Evolutionary conservation across 2,888 invertebrate species (phyloP).

Genomic region (Carabus problematicus): DNA sequence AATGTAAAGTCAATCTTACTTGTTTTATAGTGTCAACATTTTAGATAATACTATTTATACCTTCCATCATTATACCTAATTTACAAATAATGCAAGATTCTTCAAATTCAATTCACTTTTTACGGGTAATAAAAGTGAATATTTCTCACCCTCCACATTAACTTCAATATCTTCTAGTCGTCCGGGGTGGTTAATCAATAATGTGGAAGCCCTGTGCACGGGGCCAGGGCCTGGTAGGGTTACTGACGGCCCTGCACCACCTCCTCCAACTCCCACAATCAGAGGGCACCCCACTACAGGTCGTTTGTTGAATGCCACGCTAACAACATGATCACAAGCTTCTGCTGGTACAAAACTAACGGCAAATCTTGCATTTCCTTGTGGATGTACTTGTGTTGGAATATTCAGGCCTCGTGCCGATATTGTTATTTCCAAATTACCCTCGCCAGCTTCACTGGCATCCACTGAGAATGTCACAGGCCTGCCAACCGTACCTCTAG

Average conservation of each 20-base stretch:
- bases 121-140: not conserved
- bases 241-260: slow-evolving; percentile 70
- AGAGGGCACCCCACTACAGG: slow-evolving; percentile 90
- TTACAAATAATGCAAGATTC: slow-evolving; percentile 16
- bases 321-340: slow-evolving; percentile 92
- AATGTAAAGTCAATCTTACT: not conserved
- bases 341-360: slow-evolving; percentile 97
- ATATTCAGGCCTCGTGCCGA: slow-evolving; percentile 92
- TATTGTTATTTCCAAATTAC: slow-evolving; percentile 96
- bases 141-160: slow-evolving; percentile 88
- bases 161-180: slow-evolving; percentile 94
- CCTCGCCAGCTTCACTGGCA: slow-evolving; percentile 96
- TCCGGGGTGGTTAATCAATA: slow-evolving; percentile 80
- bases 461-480: slow-evolving; percentile 95
- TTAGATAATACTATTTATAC: not conserved
- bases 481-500: slow-evolving; percentile 84
- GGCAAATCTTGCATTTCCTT: slow-evolving; percentile 89
- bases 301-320: slow-evolving; percentile 96
- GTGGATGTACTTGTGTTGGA: slow-evolving; percentile 93
- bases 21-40: not conserved
- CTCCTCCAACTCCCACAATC: slow-evolving; percentile 77
- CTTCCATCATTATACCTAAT: slow-evolving; percentile 1
- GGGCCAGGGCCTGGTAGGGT: slow-evolving; percentile 77
- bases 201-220: slow-evolving; percentile 73
- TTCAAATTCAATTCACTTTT: slow-evolving; percentile 21